These are phyloP conservation scores for Rhinolophus sinicus DNA, from an alignment of 2,113 vertebrate genomes.

Conservation along the genomic window DNA sequence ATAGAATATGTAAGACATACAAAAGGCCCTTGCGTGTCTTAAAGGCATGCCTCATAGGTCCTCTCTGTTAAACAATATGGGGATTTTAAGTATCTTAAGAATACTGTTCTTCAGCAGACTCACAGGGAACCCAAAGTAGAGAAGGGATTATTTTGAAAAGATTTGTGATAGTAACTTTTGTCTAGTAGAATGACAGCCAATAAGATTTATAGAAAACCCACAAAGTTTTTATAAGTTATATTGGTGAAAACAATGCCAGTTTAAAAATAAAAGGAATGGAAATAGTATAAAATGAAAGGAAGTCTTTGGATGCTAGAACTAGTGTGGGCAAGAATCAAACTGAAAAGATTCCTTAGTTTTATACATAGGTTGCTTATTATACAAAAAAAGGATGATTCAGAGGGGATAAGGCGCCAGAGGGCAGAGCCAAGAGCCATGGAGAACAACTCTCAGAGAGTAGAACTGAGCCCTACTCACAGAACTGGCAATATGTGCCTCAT, in stretches of 20 bases:
- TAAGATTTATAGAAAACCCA: not conserved
- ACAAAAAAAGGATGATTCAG: not conserved
- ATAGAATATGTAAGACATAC: not conserved
- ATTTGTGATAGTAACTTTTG: not conserved
- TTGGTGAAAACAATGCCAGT: not conserved
- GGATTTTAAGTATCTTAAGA: not conserved
- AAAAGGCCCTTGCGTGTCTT: not conserved
- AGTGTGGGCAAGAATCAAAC: not conserved
- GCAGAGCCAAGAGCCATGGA: not conserved
- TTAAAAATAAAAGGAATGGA: conserved; percentile 18
- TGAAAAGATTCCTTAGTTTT: not conserved
- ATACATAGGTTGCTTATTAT: not conserved
- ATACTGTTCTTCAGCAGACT: not conserved
- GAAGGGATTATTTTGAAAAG: not conserved
- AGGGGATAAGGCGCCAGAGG: not conserved
- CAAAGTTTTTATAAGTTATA: not conserved
- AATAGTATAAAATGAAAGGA: not conserved
- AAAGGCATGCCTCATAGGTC: not conserved
- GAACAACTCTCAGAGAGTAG: not conserved
- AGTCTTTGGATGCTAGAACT: not conserved
- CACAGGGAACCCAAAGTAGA: not conserved
- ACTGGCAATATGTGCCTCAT: not conserved
- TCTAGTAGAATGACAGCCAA: not conserved
- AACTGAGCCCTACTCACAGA: not conserved
- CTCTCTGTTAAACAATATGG: not conserved